Percentiles rank a stretch among this genome's conserved stretches.
phyloP scores from a whole-genome alignment of 2,113 vertebrate species.

The Lepisosteus osseus region DNA sequence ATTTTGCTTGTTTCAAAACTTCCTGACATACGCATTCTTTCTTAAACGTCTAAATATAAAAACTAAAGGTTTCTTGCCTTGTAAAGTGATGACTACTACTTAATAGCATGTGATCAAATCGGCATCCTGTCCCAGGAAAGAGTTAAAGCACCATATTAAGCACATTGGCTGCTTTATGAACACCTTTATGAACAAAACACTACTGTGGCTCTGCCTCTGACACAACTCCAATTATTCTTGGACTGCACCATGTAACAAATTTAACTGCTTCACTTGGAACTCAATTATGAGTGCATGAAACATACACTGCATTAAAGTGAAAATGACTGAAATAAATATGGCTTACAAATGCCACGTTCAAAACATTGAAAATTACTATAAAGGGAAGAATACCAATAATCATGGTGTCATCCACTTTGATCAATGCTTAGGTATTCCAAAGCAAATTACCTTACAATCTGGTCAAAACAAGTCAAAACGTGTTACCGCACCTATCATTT shows the following conservation, averaged over 20 bases:
- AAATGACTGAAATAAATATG: too few species aligned
- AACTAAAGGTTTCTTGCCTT: neutral
- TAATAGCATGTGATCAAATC: neutral
- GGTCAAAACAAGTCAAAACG: slow-evolving; percentile 76
- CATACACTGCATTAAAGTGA: too few species aligned
- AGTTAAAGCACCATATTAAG: neutral
- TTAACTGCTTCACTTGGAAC: neutral
- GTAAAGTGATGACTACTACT: neutral
- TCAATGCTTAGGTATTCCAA: slow-evolving; percentile 68
- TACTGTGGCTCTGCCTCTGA: neutral
- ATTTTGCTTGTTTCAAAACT: too few species aligned
- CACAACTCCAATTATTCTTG: neutral
- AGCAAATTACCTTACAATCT: slow-evolving; percentile 74
- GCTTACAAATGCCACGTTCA: too few species aligned
- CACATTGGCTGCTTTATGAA: too few species aligned
- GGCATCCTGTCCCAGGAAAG: neutral
- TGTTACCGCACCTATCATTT: slow-evolving; percentile 61
- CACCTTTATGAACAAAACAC: too few species aligned
- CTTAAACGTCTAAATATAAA: neutral
- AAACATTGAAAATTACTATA: neutral
- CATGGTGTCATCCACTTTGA: slow-evolving; percentile 58
- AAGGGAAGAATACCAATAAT: slow-evolving; percentile 28
- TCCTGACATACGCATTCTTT: neutral
- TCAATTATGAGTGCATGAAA: too few species aligned
- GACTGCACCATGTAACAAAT: neutral